Base-by-base conservation (phyloP, 2,888 invertebrate genomes). In the Lepidocyrtinus sp. region DNA sequence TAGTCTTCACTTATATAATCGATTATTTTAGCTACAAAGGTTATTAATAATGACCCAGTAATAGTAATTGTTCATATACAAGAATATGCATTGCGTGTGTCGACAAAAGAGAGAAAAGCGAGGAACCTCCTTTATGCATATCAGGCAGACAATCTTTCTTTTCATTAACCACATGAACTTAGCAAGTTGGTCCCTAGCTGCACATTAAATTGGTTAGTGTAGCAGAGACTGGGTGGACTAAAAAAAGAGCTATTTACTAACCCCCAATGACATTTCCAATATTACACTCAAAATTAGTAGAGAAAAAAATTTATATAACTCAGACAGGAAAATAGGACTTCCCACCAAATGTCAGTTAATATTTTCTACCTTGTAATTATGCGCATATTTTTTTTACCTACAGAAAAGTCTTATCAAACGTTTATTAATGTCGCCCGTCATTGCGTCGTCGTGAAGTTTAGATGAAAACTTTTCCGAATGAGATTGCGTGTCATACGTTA, bases 401-500 rank as follows among this genome's bases (percentile, higher is more conserved):
- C n/a, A n/a, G n/a, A n/a, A n/a, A n/a, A n/a, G n/a, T n/a, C n/a
- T n/a, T n/a, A n/a, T n/a, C n/a, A n/a, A n/a, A n/a, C n/a, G n/a
- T n/a, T n/a, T n/a, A n/a, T n/a, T n/a, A n/a, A n/a, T n/a, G n/a
- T n/a, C n/a, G n/a, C n/a, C n/a, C n/a, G n/a, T n/a, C n/a, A n/a
- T n/a, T n/a, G n/a, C n/a, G n/a, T n/a, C n/a, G n/a, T n/a, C n/a
- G n/a, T n/a, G n/a, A n/a, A n/a, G n/a, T n/a, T n/a, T n/a, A n/a
- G n/a, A n/a, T n/a, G n/a, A n/a, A n/a, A n/a, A n/a, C 17, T 1
- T 46, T 9, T 68, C 19, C 27, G 36, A 21, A 25, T 67, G 71
- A 77, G 77, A 46, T 77, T 77, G 77, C 77, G 77, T 77, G 77
- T 72, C 77, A 77, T 67, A 67, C 77, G 72, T 77, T 67, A 71